Base-by-base conservation (phyloP, 2,113 vertebrate genomes). In the Grantiella picta region DNA sequence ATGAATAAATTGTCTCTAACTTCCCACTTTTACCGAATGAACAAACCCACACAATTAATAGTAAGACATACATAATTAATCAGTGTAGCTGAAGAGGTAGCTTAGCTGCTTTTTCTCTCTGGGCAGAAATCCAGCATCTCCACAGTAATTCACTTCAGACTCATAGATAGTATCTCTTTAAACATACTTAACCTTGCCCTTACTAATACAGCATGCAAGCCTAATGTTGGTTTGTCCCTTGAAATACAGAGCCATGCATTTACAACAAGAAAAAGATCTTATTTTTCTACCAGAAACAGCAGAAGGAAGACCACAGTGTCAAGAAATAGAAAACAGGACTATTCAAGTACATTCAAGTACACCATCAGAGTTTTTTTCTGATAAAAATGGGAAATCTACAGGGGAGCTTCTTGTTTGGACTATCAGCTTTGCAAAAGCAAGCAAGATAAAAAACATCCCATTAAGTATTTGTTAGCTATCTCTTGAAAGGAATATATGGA, bases 111-210 rank as follows among this genome's bases (percentile, higher is more conserved):
- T 93, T 92, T 94, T 94, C 61, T 94, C 59, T 93, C 88, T 95
- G 90, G 93, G 94, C 80, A 91, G 70, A 94, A 95, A 92, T 95
- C 88, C 96, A 96, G 24, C 80, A 87, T 72, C 86, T 87, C 66
- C 29, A 71, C 4, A 0, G 70, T 85, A 95, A 94, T 91, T 93
- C 91, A 81, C 79, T 95, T 82, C 75, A 95, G 64, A 45, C 33
- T 94, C 85, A 87, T 64, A 96, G 75, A 80, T 50, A 94, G 54
- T 82, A 86, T 91, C 47, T 95, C 64, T 91, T 95, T 82, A 91
- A 96, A 82, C 38, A 87, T 64, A 44, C 71, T 94, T 92, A 82
- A 94, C 79, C 60, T 96, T 95, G 33, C 76, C 72, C 82, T 90
- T 47, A 53, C 22, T 92, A 81, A 81, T 71, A 72, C 23, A 84